Evolutionary conservation across 1,140 invertebrate species (phyloP), one percentile per base, ranked within the genome.

Genomic region (Tetranychus cinnabarinus): DNA sequence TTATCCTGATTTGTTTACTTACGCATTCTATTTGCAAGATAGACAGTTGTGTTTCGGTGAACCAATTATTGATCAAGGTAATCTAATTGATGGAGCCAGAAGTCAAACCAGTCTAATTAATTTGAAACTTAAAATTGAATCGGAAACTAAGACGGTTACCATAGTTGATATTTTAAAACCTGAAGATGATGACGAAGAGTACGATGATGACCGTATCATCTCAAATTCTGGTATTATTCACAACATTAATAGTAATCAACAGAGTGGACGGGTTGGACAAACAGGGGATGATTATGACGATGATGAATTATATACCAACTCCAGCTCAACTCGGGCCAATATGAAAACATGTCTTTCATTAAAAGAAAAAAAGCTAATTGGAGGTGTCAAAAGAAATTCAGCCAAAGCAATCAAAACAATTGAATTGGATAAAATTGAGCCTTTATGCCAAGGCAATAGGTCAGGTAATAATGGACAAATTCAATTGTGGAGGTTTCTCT

Each of bases 401-500:
- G n/a, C 2, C 10, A 48, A 62, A 36, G 35, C n/a, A 36, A 37
- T 13, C 15, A 35, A 35, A 31, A 31, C 33, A 31, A 23, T 52
- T 8, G 15, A 23, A 33, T 23, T n/a, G 15, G 48, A 33, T 15
- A 45, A 45, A 7, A 34, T n/a, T 7, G 37, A 8, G 3, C 12
- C 58, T n/a, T 31, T 52, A 10, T 61, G 60, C 12, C 61, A 61
- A 8, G 63, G 63, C 10, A 64, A 62, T 52, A 47, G 64, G 10
- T 60, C 64, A 13, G 65, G 61, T 35, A 66, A 62, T 56, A 67
- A 71, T 59, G 93, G 93, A 46, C 93, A 97, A 75, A 97, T 97
- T 70, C 93, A 97, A 75, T 74, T 98, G 61, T 98, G 93, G 93
- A 93, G 97, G 75, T 97, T 98, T 73, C 79, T 98, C n/a, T 78